These are phyloP conservation scores for Anser brachyrhynchus DNA, from an alignment of 2,113 vertebrate genomes.

Conservation along the genomic window DNA sequence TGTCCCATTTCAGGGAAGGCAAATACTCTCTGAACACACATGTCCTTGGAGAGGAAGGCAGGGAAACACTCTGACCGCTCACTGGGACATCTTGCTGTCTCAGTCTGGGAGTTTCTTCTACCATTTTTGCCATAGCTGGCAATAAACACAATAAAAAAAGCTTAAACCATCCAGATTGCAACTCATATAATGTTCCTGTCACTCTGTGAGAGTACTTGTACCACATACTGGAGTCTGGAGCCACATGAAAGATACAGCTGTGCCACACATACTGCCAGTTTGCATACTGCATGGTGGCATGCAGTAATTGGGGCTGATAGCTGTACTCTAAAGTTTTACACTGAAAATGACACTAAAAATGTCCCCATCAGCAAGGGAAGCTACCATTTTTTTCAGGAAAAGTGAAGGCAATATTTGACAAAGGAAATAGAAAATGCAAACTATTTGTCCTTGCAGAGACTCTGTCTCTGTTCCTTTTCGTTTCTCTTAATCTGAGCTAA, in stretches of 20 bases:
- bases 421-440: neutral
- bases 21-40: neutral
- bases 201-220: neutral
- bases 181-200: accelerated
- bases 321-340: neutral
- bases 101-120: neutral
- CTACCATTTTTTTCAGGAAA: neutral
- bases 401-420: neutral
- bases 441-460: neutral
- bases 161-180: neutral
- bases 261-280: neutral
- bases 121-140: neutral
- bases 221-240: accelerated
- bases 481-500: slow-evolving; percentile 25
- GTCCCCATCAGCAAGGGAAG: neutral
- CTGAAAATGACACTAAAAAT: neutral
- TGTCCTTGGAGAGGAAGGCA: neutral
- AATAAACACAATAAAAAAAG: neutral
- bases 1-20: neutral
- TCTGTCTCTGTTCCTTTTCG: slow-evolving; percentile 13
- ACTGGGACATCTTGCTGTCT: neutral
- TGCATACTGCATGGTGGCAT: accelerated
- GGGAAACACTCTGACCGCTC: neutral
- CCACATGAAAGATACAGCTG: neutral
- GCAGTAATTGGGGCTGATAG: neutral